A percentile compares a stretch with the other conserved stretches of the same genome.
Evolutionary conservation across 2,113 vertebrate genomes (phyloP).

Genomic region (Callorhinus ursinus): DNA sequence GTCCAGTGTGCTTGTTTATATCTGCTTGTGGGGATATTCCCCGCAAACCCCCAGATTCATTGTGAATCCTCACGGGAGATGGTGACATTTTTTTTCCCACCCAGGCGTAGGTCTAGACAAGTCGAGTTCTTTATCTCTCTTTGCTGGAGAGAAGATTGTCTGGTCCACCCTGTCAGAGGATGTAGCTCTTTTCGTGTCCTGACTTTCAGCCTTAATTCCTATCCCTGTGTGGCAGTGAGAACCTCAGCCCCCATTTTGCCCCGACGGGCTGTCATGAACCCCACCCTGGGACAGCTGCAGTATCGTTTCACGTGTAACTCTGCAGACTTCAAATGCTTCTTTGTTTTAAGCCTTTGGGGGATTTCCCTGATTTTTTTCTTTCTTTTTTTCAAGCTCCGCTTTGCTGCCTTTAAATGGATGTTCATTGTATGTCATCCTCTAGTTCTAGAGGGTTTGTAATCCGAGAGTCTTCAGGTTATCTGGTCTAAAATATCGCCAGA

Average conservation of each 20-base stretch:
- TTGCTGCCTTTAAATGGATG: slow-evolving; percentile 44
- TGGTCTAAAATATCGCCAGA: slow-evolving; percentile 18
- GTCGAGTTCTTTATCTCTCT: background rate
- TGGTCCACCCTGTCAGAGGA: background rate
- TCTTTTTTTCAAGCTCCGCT: background rate
- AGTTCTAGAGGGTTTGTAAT: background rate
- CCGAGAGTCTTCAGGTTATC: background rate
- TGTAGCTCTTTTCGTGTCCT: background rate
- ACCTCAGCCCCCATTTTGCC: background rate
- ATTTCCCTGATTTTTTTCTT: background rate
- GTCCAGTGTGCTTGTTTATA: background rate
- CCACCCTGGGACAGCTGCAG: background rate
- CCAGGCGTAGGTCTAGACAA: background rate
- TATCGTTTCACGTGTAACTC: background rate
- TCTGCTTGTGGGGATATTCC: background rate
- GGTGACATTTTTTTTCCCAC: background rate
- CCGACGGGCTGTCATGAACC: background rate
- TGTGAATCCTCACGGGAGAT: background rate
- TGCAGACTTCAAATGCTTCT: slow-evolving; percentile 41
- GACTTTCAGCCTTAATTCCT: background rate
- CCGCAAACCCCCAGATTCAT: background rate
- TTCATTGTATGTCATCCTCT: background rate
- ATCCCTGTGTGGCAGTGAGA: background rate
- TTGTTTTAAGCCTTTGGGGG: slow-evolving; percentile 35
- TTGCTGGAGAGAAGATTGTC: background rate